Evolutionary conservation across 2,888 invertebrate genomes (phyloP), one percentile per base, ranked within the genome.

Genomic region (Psylliodes chrysocephalus): DNA sequence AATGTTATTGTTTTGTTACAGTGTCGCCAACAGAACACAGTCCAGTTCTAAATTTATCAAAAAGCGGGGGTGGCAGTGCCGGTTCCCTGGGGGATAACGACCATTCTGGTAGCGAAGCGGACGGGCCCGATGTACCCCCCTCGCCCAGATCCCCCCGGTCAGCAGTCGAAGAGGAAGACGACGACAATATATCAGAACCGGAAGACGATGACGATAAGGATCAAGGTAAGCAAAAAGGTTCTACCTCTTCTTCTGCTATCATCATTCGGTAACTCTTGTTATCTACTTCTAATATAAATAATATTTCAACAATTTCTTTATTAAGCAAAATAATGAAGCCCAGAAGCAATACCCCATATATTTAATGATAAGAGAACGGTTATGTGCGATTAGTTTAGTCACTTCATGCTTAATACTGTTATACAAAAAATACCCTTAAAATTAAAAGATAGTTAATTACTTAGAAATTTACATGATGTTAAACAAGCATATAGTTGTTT

Each of bases 41-140:
- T 89, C 95, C 95, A 67, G 94, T 95, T 72, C 84, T 95, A 77
- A 95, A 95, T 85, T 86, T 96, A 63, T 95, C 95, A 59, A 95
- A 95, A 84, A 93, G 93, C 61, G 94, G 93, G 56, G 91, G 91
- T 67, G 93, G 92, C 70, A 92, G 93, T 77, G 84, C 83, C 40
- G 83, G 78, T 78, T 89, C 89, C 42, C 81, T 87, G 30, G 89
- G 87, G 46, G 90, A 90, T 66, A 86, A 86, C 71, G 89, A 90
- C 72, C 86, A 85, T 75, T 88, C 88, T 68, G 87, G 87, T 71
- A 87, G 87, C 76, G 86, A 91, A 83, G 85, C 88, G 79, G 86
- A 89, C 81, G 85, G 88, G 82, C 79, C 88, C 78, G 83, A 88
- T 62, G 82, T 86, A 47, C 86, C 82, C 38, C 81, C 81, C 15